Evolutionary conservation across 2,113 vertebrate genomes (phyloP).

Genomic region (Petroica traversi): DNA sequence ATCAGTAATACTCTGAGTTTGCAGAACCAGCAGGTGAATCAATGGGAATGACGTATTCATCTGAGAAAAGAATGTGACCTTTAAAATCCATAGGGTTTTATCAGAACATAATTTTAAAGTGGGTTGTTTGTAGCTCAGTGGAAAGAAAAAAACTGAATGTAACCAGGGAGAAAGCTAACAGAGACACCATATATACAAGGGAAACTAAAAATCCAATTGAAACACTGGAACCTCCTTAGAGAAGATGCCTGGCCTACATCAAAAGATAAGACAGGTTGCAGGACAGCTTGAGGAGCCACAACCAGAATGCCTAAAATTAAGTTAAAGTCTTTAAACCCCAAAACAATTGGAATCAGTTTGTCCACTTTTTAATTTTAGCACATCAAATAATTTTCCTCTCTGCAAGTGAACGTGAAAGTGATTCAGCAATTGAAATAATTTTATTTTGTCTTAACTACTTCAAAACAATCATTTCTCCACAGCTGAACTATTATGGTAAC

Average conservation of each 20-base stretch:
- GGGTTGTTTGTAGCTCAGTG: background rate
- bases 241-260: background rate
- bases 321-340: background rate
- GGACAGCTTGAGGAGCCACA: background rate
- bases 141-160: background rate
- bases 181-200: background rate
- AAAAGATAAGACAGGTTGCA: background rate
- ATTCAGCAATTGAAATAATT: background rate
- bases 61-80: constrained; percentile 8
- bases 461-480: background rate
- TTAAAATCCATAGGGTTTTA: constrained; percentile 29
- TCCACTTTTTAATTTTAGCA: background rate
- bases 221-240: background rate
- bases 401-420: background rate
- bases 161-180: background rate
- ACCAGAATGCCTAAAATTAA: background rate
- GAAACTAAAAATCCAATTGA: background rate
- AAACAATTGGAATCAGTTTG: background rate
- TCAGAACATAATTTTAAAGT: background rate
- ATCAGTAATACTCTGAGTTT: constrained; percentile 36
- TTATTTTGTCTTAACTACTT: background rate
- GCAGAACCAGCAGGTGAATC: constrained; percentile 39
- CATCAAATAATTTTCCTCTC: background rate
- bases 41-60: constrained; percentile 4
- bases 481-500: background rate